phyloP scores from a whole-genome alignment of 2,113 vertebrate genomes.

The Rafetus swinhoei region DNA sequence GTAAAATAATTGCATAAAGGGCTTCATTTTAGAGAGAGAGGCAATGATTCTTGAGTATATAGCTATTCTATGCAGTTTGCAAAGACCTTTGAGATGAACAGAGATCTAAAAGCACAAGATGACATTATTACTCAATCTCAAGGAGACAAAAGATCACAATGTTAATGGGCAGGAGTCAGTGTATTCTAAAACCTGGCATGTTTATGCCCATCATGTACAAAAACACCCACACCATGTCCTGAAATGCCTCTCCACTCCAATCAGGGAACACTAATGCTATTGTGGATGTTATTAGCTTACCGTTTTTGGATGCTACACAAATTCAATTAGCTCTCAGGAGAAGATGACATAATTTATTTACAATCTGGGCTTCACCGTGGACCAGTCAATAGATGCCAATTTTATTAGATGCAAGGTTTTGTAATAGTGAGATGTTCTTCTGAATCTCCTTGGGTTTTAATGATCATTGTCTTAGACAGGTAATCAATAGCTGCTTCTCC shows the following conservation, averaged over 20 bases:
- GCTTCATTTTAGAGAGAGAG: conserved; percentile 3
- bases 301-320: conserved; percentile 5
- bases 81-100: not conserved
- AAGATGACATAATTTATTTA: conserved; percentile 32
- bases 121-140: not conserved
- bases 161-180: not conserved
- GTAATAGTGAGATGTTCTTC: conserved; percentile 48
- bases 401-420: conserved; percentile 50
- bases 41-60: not conserved
- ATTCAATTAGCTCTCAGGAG: conserved; percentile 26
- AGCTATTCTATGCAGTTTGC: not conserved
- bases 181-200: not conserved
- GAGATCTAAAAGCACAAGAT: not conserved
- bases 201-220: not conserved
- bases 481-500: conserved; percentile 80
- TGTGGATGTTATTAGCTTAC: not conserved
- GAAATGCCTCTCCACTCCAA: not conserved
- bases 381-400: conserved; percentile 31
- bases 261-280: not conserved
- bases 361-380: not conserved
- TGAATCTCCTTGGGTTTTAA: conserved; percentile 75
- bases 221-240: not conserved
- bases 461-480: conserved; percentile 78
- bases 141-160: not conserved
- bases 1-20: not conserved